A percentile compares a stretch with the other conserved stretches of the same genome.
These are phyloP conservation scores for Scaptomyza reducta DNA, from an alignment of 2,888 invertebrate genomes.

Conservation along the genomic window DNA sequence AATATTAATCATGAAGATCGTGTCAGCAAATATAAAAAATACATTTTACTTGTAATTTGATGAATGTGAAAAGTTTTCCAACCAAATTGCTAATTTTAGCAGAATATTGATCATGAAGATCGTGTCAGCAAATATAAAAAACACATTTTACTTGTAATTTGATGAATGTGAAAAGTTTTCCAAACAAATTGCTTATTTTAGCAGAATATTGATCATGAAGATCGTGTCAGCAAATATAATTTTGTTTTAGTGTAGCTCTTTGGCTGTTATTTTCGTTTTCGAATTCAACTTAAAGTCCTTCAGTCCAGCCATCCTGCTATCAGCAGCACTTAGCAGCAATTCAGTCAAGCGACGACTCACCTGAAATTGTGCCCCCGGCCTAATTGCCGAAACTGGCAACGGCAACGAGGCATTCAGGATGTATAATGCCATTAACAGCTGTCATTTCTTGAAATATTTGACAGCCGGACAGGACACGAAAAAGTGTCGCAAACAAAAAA, in stretches of 20 bases:
- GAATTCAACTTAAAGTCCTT: not conserved
- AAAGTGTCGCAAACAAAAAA: conserved; percentile 36
- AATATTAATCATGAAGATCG: too few species aligned
- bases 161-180: too few species aligned
- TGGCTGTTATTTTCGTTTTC: not conserved
- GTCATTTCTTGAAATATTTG: conserved; percentile 77
- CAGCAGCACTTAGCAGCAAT: conserved; percentile 49
- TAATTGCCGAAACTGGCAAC: not conserved
- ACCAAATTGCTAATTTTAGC: too few species aligned
- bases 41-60: too few species aligned
- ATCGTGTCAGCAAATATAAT: too few species aligned
- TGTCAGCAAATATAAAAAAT: too few species aligned
- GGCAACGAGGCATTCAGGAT: conserved; percentile 24
- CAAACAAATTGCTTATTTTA: too few species aligned
- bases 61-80: too few species aligned
- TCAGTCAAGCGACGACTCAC: conserved; percentile 46
- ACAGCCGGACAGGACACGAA: conserved; percentile 50
- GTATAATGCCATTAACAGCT: conserved; percentile 79
- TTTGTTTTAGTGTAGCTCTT: not conserved
- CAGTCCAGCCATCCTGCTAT: conserved; percentile 25
- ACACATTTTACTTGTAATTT: too few species aligned
- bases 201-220: too few species aligned
- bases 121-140: too few species aligned
- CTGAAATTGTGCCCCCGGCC: conserved; percentile 15
- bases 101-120: too few species aligned